Percentiles rank a stretch among this genome's conserved stretches.
These are phyloP conservation scores for Caenorhabditis doughertyi DNA, from an alignment of 2,888 invertebrate genomes.

Conservation along the genomic window DNA sequence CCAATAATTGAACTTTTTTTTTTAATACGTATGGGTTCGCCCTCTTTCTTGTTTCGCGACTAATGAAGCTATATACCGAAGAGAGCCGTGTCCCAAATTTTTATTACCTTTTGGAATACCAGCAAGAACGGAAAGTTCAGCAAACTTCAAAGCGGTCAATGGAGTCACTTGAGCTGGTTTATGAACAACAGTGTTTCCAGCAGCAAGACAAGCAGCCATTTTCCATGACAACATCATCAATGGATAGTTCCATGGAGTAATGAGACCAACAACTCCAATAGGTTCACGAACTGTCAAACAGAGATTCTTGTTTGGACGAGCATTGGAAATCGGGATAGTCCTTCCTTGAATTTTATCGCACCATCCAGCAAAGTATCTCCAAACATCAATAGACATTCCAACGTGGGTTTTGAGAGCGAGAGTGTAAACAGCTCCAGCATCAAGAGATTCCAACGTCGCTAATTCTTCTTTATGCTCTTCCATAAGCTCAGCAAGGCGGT, in stretches of 20 bases:
- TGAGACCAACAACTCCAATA: constrained; percentile 90
- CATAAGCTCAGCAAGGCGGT: constrained; percentile 95
- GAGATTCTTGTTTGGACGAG: constrained; percentile 92
- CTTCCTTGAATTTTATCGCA: constrained; percentile 93
- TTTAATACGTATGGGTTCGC: no score
- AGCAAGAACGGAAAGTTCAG: constrained; percentile 92
- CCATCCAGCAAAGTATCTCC: constrained; percentile 96
- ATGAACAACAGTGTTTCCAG: constrained; percentile 96
- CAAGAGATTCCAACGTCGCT: constrained; percentile 94
- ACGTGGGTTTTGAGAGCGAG: constrained; percentile 96
- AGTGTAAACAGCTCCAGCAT: constrained; percentile 97
- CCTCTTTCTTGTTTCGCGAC: no score
- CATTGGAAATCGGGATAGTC: constrained; percentile 94
- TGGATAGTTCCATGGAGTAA: constrained; percentile 98
- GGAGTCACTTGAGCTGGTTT: constrained; percentile 93
- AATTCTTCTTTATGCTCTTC: constrained; percentile 94
- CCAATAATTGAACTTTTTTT: no score
- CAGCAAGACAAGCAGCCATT: constrained; percentile 97
- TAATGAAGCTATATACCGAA: no score
- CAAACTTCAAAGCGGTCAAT: constrained; percentile 94
- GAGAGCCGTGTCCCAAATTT: no score
- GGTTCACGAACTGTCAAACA: constrained; percentile 89
- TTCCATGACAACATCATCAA: constrained; percentile 99
- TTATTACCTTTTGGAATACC: constrained; percentile 91
- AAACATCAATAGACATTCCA: constrained; percentile 98